Percentiles rank a stretch among this genome's conserved stretches.
Evolutionary conservation across 2,797 vertebrate genomes (phyloP).

Genomic region (Babyrousa celebensis): DNA sequence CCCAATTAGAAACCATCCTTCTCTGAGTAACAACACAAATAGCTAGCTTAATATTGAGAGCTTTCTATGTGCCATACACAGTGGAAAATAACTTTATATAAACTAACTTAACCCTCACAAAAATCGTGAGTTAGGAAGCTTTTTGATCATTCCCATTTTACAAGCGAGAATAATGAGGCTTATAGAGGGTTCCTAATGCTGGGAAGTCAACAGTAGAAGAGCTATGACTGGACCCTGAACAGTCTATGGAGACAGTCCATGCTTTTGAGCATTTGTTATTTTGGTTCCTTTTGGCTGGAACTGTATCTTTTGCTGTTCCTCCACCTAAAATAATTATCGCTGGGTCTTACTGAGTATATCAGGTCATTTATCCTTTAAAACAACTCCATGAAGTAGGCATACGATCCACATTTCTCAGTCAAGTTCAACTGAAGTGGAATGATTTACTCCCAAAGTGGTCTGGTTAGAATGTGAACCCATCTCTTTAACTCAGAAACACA

Average conservation of each 20-base stretch:
- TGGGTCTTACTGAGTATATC: neutral
- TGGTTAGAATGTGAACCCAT: neutral
- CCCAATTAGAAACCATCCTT: slow-evolving; percentile 29
- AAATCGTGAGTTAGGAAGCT: neutral
- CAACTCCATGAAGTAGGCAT: neutral
- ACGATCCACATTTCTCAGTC: neutral
- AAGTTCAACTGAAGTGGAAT: neutral
- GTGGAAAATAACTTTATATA: neutral
- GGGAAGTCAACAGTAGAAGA: neutral
- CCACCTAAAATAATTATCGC: neutral
- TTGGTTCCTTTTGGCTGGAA: slow-evolving; percentile 9
- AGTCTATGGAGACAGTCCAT: neutral
- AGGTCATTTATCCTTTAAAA: neutral
- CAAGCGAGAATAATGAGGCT: neutral
- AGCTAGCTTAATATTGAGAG: neutral
- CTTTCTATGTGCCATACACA: neutral
- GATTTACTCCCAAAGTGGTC: neutral
- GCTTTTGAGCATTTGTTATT: neutral
- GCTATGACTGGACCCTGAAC: neutral
- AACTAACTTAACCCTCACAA: neutral
- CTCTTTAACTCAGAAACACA: slow-evolving; percentile 8
- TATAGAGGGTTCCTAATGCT: neutral
- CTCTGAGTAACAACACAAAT: neutral
- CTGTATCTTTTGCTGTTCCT: neutral
- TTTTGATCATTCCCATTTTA: neutral